phyloP scores from a whole-genome alignment of 2,797 vertebrate genomes.

The Sandelia bainsii region DNA sequence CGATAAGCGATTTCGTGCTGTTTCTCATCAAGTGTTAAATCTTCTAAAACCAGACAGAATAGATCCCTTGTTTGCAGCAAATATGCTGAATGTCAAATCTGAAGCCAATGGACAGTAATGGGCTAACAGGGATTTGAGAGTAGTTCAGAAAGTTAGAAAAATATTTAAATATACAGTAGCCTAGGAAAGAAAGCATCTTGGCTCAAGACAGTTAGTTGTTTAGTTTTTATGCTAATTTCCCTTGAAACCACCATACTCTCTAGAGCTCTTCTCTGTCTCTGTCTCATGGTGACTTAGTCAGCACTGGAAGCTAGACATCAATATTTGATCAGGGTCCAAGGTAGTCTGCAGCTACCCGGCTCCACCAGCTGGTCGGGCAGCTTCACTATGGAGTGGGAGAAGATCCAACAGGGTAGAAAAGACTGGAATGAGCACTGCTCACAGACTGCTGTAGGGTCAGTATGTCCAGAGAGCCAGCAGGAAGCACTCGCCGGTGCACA shows the following conservation, averaged over 20 bases:
- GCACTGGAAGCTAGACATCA: slow-evolving; percentile 63
- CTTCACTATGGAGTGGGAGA: slow-evolving; percentile 40
- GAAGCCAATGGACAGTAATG: slow-evolving; percentile 8
- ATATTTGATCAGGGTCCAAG: slow-evolving; percentile 74
- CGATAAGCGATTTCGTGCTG: slow-evolving; percentile 13
- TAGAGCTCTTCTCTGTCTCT: slow-evolving; percentile 17
- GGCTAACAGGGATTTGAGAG: not conserved
- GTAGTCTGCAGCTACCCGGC: slow-evolving; percentile 67
- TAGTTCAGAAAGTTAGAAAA: slow-evolving; percentile 10
- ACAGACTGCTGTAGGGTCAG: slow-evolving; percentile 26
- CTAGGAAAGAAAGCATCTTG: slow-evolving; percentile 26
- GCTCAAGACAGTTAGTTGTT: slow-evolving; percentile 34
- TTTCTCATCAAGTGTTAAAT: slow-evolving; percentile 25
- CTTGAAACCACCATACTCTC: slow-evolving; percentile 42
- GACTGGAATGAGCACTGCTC: slow-evolving; percentile 37
- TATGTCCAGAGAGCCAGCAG: slow-evolving; percentile 49
- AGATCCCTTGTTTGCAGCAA: slow-evolving; percentile 1
- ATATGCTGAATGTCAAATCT: not conserved
- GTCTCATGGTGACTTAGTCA: slow-evolving; percentile 51
- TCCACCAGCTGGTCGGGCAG: slow-evolving; percentile 75
- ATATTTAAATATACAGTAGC: slow-evolving; percentile 17
- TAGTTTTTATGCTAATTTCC: slow-evolving; percentile 27
- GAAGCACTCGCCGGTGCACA: slow-evolving; percentile 40
- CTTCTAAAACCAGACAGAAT: not conserved
- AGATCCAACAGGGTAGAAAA: slow-evolving; percentile 35